Conservation (phyloP, 2,113 vertebrate species). For the Antechinus stuartii region DNA sequence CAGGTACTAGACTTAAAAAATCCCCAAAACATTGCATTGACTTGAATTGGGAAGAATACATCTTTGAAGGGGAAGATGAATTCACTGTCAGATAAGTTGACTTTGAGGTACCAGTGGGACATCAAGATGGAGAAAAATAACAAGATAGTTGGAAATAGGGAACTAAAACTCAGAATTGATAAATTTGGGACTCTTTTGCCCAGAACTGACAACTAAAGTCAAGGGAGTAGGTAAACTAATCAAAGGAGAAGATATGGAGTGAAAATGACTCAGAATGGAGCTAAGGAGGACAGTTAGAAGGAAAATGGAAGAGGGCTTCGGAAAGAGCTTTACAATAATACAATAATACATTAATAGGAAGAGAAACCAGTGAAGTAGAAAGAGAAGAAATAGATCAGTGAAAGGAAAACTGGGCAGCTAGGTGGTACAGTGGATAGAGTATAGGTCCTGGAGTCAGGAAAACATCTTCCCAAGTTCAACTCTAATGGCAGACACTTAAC, state of each 20-base stretch:
- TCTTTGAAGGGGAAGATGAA: not conserved
- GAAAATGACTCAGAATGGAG: not conserved
- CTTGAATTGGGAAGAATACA: not conserved
- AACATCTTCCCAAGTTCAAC: not conserved
- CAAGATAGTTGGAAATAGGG: not conserved
- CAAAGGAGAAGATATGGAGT: not conserved
- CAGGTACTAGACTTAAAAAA: not conserved
- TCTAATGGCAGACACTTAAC: not conserved
- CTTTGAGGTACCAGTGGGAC: not conserved
- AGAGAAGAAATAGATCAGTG: not conserved
- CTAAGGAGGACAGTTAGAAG: not conserved
- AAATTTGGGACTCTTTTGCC: not conserved
- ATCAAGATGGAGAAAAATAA: not conserved
- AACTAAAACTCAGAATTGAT: not conserved
- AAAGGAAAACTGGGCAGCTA: not conserved
- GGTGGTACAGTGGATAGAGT: not conserved
- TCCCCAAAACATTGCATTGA: not conserved
- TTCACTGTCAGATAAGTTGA: not conserved
- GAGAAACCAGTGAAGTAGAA: not conserved
- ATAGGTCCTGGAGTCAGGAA: not conserved
- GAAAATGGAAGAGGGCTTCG: not conserved
- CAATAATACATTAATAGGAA: not conserved
- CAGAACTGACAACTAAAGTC: not conserved
- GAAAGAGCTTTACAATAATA: not conserved
- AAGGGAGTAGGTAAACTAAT: not conserved